Base-by-base conservation (phyloP, 2,797 vertebrate genomes). In the Sebastes taczanowskii region DNA sequence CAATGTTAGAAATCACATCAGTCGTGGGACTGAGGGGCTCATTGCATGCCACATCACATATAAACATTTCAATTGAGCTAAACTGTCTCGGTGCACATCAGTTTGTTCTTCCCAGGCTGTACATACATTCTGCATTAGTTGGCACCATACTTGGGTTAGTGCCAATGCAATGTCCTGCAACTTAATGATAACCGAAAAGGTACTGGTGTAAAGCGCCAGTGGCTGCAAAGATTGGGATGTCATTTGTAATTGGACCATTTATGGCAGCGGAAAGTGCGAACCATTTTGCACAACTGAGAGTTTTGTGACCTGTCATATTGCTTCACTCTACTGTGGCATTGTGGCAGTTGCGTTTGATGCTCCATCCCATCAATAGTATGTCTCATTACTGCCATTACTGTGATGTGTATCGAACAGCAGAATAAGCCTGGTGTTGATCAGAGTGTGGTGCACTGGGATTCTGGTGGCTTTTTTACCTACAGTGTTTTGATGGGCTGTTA, bases 11-110 rank as follows among this genome's bases (percentile, higher is more conserved):
- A 70, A 38, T 76, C 23, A 34, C 23, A 23, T 23, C 23, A 23
- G 64, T 29, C 64, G 25, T 81, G 72, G 52, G 56, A 55, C 34
- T 52, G 62, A 63, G 64, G 77, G 68, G 30, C 42, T 87, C 73
- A 78, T 75, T 80, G 85, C 85, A 91, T 88, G 87, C 27, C 66
- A 63, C 86, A 86, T 85, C 75, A 69, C 83, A 86, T 64, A 42
- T 7, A 25, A 86, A 62, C 74, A 78, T 85, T 81, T 72, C 80
- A 84, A 11, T 16, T 32, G 58, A 59, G 32, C 78, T 63, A 53
- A 58, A 77, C 56, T 2, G 70, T 76, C 74, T 68, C 34, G 0
- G 74, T 89, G 90, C 77, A 85, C 92, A 84, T 69, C 77, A 71
- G 22, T 67, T 49, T 72, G 67, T 32, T 83, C 75, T 64, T 59